Conservation (phyloP, 2,888 invertebrate genomes). For the Drosophila infuscata region DNA sequence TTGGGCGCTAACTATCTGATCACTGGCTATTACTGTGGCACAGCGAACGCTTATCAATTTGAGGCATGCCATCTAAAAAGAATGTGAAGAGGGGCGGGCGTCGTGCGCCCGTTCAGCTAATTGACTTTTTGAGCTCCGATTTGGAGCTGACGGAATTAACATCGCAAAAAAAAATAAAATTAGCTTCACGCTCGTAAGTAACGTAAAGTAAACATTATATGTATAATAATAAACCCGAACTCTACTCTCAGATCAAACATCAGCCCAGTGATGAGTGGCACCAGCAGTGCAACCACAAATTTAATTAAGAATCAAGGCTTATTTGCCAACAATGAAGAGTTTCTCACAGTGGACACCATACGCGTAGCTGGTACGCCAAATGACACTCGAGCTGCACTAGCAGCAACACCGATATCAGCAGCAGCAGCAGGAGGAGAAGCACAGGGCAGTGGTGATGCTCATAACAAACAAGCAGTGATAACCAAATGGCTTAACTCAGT, state of each 20-base stretch:
- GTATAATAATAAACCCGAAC: neutral
- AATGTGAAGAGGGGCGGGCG: slow-evolving; percentile 36
- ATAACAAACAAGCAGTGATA: slow-evolving; percentile 31
- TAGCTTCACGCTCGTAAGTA: neutral
- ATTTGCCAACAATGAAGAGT: slow-evolving; percentile 32
- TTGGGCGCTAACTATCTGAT: slow-evolving; percentile 80
- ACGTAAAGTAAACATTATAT: neutral
- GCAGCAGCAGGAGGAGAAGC: neutral
- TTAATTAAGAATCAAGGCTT: neutral
- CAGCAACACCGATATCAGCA: neutral
- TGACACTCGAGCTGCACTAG: neutral
- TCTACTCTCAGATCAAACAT: slow-evolving; percentile 19
- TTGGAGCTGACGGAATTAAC: neutral
- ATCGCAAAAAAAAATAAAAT: too few relatives aligned
- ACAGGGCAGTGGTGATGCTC: neutral
- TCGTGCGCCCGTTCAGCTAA: slow-evolving; percentile 38
- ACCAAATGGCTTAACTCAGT: slow-evolving; percentile 53
- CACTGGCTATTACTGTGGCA: slow-evolving; percentile 76
- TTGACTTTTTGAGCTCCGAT: slow-evolving; percentile 45
- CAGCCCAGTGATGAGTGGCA: slow-evolving; percentile 22
- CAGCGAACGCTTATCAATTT: slow-evolving; percentile 64
- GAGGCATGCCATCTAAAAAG: slow-evolving; percentile 82
- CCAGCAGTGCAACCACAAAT: neutral
- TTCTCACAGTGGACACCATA: slow-evolving; percentile 37
- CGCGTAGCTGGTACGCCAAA: slow-evolving; percentile 13